phyloP scores from a whole-genome alignment of 2,797 vertebrate species.

The Fratercula arctica region DNA sequence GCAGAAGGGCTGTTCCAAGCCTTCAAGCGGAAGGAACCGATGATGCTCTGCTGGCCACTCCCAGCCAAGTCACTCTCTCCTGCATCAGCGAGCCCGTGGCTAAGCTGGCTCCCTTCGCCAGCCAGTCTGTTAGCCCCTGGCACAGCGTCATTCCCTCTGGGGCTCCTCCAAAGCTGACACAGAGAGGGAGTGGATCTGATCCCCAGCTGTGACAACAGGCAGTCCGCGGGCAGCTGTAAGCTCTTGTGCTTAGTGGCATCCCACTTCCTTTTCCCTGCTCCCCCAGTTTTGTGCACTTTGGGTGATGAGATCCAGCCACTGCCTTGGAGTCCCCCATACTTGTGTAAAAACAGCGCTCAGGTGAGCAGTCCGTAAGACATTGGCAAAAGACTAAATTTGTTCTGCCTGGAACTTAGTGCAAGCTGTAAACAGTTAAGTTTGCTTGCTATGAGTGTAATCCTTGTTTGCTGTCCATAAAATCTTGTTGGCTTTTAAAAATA shows the following conservation, averaged over 20 bases:
- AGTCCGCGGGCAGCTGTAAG: neutral
- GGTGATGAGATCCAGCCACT: neutral
- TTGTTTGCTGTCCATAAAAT: neutral
- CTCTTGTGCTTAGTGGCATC: neutral
- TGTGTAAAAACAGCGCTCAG: fast-evolving
- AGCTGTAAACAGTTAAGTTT: neutral
- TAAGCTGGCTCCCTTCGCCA: neutral
- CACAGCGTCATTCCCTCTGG: neutral
- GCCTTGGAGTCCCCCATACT: neutral
- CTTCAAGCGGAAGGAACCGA: neutral
- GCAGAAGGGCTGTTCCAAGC: neutral
- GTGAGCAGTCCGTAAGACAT: neutral
- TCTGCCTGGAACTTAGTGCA: neutral
- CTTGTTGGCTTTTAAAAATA: neutral
- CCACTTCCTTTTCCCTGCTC: neutral
- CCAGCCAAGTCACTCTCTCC: neutral
- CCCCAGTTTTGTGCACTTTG: neutral
- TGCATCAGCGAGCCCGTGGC: fast-evolving
- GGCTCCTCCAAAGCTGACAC: neutral
- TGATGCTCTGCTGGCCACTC: neutral
- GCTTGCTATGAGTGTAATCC: neutral
- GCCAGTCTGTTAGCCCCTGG: neutral
- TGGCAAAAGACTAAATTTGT: neutral
- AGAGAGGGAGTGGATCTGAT: neutral
- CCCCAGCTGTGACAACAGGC: neutral